Evolutionary conservation across 2,888 invertebrate genomes (phyloP), one percentile per base, ranked within the genome.

Genomic region (Eumerus sabulonum): DNA sequence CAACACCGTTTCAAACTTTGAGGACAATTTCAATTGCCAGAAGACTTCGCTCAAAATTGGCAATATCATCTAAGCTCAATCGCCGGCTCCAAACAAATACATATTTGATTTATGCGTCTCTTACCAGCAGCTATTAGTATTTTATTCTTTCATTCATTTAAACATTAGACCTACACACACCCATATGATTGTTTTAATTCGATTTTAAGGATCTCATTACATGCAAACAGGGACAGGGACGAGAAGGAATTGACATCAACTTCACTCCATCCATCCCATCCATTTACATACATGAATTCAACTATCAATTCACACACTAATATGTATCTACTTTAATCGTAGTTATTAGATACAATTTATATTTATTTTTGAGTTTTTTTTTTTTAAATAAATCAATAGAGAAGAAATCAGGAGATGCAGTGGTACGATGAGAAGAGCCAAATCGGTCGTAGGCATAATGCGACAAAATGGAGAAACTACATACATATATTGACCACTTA

Each of bases 1-100:
- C 76, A 84, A 86, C 27, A 87, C 88, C 1, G 88, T 88, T 53
- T 86, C 88, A 13, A 86, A 84, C 67, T 84, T 86, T 68, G 89
- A 89, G 81, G 86, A 88, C 51, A 88, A 86, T 81, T 87, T 85
- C 81, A 84, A 72, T 38, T 77, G 72, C 40, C 77, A 62, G 18
- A 77, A 73, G 44, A 67, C 77, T 44, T 63, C 77, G 5, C 57
- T 73, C 9, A 77, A 77, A 73, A 77, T 72, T 4, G 77, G 57
- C 40, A 72, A 77, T 47, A 56, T 72, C 38, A 67, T 77, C 14
- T 77, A 72, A 40, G 9, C 40, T 9, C 12, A n/a, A n/a, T n/a
- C 40, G 40, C 40, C 40, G 14, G 18, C 60, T 48, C 12, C 12
- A 56, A 57, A 47, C 36, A 11, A 48, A 60, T n/a, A 40, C 40